phyloP scores from a whole-genome alignment of 2,888 invertebrate species.

The Megaustenia siamemsis region DNA sequence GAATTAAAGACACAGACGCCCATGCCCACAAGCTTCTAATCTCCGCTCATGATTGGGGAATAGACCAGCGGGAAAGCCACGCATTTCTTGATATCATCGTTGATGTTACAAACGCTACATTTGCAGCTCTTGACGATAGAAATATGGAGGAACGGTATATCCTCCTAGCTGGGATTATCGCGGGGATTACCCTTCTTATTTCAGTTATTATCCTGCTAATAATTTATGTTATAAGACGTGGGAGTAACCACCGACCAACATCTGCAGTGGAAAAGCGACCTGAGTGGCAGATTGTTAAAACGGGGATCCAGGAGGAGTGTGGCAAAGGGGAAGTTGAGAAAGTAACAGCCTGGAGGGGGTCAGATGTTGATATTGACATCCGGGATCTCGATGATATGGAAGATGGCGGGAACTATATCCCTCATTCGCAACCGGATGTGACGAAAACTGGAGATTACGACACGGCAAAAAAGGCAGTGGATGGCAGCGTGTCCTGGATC shows the following conservation, averaged over 20 bases:
- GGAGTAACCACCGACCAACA: not conserved
- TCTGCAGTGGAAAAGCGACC: slow-evolving; percentile 26
- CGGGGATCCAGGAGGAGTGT: slow-evolving; percentile 60
- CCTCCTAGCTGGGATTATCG: slow-evolving; percentile 58
- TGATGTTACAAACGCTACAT: slow-evolving; percentile 58
- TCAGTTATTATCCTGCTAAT: slow-evolving; percentile 57
- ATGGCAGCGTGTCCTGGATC: slow-evolving; percentile 22
- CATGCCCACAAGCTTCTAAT: slow-evolving; percentile 89
- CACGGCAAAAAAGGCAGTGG: slow-evolving; percentile 39
- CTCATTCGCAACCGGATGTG: slow-evolving; percentile 43
- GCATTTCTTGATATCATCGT: slow-evolving; percentile 56
- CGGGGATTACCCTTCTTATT: slow-evolving; percentile 57
- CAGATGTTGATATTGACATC: slow-evolving; percentile 51
- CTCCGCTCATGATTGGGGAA: slow-evolving; percentile 93
- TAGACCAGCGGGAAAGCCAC: slow-evolving; percentile 83
- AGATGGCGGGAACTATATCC: slow-evolving; percentile 14
- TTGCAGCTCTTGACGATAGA: slow-evolving; percentile 45
- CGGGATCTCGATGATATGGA: slow-evolving; percentile 19
- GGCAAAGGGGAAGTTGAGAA: slow-evolving; percentile 57
- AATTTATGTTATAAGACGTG: slow-evolving; percentile 56
- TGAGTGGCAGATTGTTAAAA: slow-evolving; percentile 58
- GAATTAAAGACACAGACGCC: slow-evolving; percentile 90
- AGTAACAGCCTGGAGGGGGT: slow-evolving; percentile 51
- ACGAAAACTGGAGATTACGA: slow-evolving; percentile 47
- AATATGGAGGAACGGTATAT: slow-evolving; percentile 55